Base-by-base conservation (phyloP, 2,797 vertebrate species). In the Coilia nasus region DNA sequence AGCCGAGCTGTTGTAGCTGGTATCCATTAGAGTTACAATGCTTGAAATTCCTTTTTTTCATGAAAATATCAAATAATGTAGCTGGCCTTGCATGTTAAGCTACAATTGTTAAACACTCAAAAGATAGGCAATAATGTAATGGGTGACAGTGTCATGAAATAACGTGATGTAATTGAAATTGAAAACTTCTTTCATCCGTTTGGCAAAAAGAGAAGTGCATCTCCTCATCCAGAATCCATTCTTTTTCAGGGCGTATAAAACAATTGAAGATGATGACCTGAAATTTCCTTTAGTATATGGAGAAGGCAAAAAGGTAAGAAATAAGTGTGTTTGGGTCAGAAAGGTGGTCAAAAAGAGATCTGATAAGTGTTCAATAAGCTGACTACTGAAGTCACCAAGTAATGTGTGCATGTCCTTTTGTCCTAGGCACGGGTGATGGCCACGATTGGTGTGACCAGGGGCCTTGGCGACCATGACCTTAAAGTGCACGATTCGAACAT, bases 401-500 rank as follows among this genome's bases (percentile, higher is more conserved):
- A 41, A 75, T 44, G 5, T 54, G 50, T 54, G 50, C 50, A 5
- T 41, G 25, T 71, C 12, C 5, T 71, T 44, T 2, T 78, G 14
- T 35, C 86, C 57, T 87, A 97, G 96, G 96, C 96, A 71, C 96
- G 96, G 21, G 96, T 97, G 82, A 96, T 97, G 96, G 96, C 96
- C 86, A 97, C 96, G 50, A 97, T 97, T 85, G 96, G 96, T 62
- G 96, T 97, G 89, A 97, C 96, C 0, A 91, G 96, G 89, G 96
- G 96, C 82, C 95, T 97, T 81, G 96, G 96, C 84, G 96, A 97
- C 91, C 96, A 97, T 62, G 96, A 97, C 89, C 91, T 97, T 88
- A 97, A 97, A 91, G 96, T 97, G 82, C 96, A 97, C 0, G 96
- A 97, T 88, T 97, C 96, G 82, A 97, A 96, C 91, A 97, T 97